Base-by-base conservation (phyloP, 1,140 invertebrate species). In the Tetragnatha versicolor region DNA sequence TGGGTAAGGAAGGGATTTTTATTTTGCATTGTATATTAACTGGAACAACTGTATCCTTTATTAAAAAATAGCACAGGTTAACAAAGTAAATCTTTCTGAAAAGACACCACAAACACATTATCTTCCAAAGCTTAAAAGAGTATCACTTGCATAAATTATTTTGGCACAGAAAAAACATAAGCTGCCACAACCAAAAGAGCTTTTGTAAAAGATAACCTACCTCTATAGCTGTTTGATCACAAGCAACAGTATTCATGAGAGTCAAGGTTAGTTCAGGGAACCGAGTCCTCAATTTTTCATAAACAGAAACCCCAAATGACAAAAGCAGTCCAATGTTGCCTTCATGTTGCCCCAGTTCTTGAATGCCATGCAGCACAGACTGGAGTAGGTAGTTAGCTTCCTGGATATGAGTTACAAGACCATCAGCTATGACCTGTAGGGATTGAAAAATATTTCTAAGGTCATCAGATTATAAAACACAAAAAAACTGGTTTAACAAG, bases 281-380 rank as follows among this genome's bases (percentile, higher is more conserved):
- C 53, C 89, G 88, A 3, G 93, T 92, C 81, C 94, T 88, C 33
- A 95, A 85, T 55, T 91, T 88, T 84, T 95, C 93, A 84, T 96
- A 96, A 3, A 93, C 89, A 85, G 94, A 91, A 20, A 91, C 88
- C 6, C 91, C 91, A 17, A 93, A 86, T 27, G 89, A 89, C 2
- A 93, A 87, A 17, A 93, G 84, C 0, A 88, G 89, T 3, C 90
- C 84, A 84, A 93, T 91, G 86, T 93, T 93, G 1, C 91, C 89
- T 81, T 96, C 94, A 84, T 96, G 93, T 84, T 95, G 93, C 0
- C 94, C 94, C 51, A 85, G 82, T 29, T 82, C 61, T 42, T 85
- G 83, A 17, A 86, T 68, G 22, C 83, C 84, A 39, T 75, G 72
- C 35, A 86, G 75, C 7, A 85, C 82, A 20, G 80, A 80, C 33